Base-by-base conservation (phyloP, 1,140 invertebrate species). In the Papilio dardanus region DNA sequence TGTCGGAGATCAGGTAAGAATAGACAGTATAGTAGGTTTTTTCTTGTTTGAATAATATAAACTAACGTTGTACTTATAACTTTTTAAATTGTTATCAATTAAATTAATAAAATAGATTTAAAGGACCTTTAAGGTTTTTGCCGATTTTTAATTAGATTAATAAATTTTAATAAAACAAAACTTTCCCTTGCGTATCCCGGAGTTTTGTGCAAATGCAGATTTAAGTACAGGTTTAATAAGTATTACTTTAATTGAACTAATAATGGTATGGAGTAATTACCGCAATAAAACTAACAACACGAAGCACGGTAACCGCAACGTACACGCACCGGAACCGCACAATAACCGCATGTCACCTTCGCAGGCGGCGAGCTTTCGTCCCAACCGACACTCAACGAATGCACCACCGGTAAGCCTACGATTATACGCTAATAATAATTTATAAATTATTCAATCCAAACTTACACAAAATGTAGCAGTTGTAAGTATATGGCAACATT, bases 281-380 rank as follows among this genome's bases (percentile, higher is more conserved):
- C 14, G 31, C 31, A 66, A 66, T 35, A 35, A 62, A 12, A 30
- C 58, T 62, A 30, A 62, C 30, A 35, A 19, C 65, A 66, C 65
- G 21, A 12, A n/a, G 75, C 54, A 69, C 50, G 50, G 21, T 58
- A 71, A 74, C 50, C 50, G 21, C 33, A 71, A 69, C 30, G 31
- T 66, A 33, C 8, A 69, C 67, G 33, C 66, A 68, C 30, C 31
- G 66, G 33, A 66, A 66, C 66, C 66, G 66, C 67, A 69, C 67
- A 40, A 69, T 89, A 86, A 88, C 81, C 71, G 86, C 86, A 86
- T 88, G 86, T 71, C 28, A 65, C 76, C 40, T 75, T 83, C 83
- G 8, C 88, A 92, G 91, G 81, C 88, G 42, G 91, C 91, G 67
- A 92, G 84, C 76, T 74, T 92, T 24, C 86, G 91, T 1, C 83